These are phyloP conservation scores for Gandaritis pyraliata DNA, from an alignment of 2,888 invertebrate genomes.

Conservation along the genomic window DNA sequence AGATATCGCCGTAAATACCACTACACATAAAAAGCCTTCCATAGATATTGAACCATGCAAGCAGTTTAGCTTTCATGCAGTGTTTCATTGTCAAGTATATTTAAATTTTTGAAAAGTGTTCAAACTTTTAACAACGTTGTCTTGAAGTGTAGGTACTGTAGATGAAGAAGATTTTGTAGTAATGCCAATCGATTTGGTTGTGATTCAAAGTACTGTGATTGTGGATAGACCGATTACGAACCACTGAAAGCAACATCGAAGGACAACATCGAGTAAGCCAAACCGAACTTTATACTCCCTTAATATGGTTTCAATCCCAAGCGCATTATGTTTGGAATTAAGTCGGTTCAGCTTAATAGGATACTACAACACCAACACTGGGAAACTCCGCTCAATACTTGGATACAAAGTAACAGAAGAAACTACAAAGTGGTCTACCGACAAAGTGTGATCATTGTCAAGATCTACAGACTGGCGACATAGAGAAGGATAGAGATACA, in stretches of 20 bases:
- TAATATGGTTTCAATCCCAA: slow-evolving; percentile 26
- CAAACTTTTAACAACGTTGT: slow-evolving; percentile 62
- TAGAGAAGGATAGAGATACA: slow-evolving; percentile 73
- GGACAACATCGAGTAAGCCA: slow-evolving; percentile 79
- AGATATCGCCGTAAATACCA: slow-evolving; percentile 48
- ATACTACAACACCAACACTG: slow-evolving; percentile 77
- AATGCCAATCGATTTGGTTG: slow-evolving; percentile 67
- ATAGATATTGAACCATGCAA: slow-evolving; percentile 75
- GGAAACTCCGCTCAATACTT: slow-evolving; percentile 74
- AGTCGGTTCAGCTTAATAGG: slow-evolving; percentile 68
- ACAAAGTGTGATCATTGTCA: slow-evolving; percentile 71
- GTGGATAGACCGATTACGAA: slow-evolving; percentile 78
- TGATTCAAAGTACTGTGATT: slow-evolving; percentile 70
- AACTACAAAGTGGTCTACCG: slow-evolving; percentile 81
- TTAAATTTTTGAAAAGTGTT: slow-evolving; percentile 55
- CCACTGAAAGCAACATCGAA: slow-evolving; percentile 83
- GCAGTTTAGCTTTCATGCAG: slow-evolving; percentile 76
- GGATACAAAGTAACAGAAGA: slow-evolving; percentile 77
- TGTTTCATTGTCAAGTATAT: slow-evolving; percentile 65
- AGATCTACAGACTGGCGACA: slow-evolving; percentile 77
- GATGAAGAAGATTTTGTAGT: slow-evolving; percentile 53
- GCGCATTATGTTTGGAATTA: slow-evolving; percentile 31
- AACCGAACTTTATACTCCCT: slow-evolving; percentile 60
- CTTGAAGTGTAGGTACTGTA: slow-evolving; percentile 66
- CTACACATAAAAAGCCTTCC: slow-evolving; percentile 82